A percentile compares a stretch with the other conserved stretches of the same genome.
These are phyloP conservation scores for Hypocryptadius cinnamomeus DNA, from an alignment of 2,113 vertebrate genomes.

Conservation along the genomic window DNA sequence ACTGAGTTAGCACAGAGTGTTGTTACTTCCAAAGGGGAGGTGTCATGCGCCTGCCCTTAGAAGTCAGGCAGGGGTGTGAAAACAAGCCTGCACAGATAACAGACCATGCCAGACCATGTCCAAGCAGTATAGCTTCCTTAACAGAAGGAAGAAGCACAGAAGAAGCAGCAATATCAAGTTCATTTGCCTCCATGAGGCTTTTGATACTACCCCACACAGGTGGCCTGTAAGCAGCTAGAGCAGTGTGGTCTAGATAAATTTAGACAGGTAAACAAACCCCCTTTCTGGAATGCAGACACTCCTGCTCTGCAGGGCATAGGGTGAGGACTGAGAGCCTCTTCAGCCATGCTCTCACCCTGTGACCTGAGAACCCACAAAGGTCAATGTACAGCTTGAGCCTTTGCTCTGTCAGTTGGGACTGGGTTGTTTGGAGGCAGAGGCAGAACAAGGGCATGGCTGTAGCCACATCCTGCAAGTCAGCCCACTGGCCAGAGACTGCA, in stretches of 20 bases:
- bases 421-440: neutral
- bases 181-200: neutral
- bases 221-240: neutral
- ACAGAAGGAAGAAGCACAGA: neutral
- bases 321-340: neutral
- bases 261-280: neutral
- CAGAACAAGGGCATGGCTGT: neutral
- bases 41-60: neutral
- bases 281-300: neutral
- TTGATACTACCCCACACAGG: neutral
- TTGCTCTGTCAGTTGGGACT: neutral
- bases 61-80: neutral
- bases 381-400: neutral
- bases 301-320: neutral
- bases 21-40: neutral
- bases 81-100: neutral
- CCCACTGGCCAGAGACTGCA: neutral
- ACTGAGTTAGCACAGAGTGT: neutral
- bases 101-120: neutral
- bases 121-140: neutral
- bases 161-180: neutral
- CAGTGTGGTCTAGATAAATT: neutral
- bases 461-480: neutral
- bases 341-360: neutral
- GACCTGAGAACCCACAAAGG: fast-evolving